Percentiles rank a stretch among this genome's conserved stretches.
phyloP scores from a whole-genome alignment of 2,113 vertebrate species.

The Hiodon tergisus region DNA sequence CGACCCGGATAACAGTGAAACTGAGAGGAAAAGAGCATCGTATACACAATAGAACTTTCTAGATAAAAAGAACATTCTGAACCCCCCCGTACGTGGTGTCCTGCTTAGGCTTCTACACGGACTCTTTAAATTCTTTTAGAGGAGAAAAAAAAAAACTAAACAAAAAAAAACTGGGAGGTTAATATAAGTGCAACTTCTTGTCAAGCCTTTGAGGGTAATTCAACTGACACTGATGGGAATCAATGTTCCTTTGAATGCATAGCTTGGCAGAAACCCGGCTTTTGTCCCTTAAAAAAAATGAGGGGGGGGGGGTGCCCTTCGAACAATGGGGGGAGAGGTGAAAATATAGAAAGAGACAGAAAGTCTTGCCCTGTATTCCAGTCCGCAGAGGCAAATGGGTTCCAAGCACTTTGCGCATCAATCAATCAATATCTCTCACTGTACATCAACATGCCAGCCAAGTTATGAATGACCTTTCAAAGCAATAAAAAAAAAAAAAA shows the following conservation, averaged over 20 bases:
- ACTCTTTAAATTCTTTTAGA: constrained; percentile 40
- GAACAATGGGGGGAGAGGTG: constrained; percentile 89
- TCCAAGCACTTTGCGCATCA: constrained; percentile 99
- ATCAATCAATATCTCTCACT: constrained; percentile 99
- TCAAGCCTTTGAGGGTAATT: constrained; percentile 89
- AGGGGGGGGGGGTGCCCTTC: constrained; percentile 62
- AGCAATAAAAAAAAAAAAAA: constrained; percentile 77
- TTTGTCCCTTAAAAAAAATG: constrained; percentile 81
- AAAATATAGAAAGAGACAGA: constrained; percentile 33
- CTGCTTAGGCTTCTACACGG: constrained; percentile 13
- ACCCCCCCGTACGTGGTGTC: not conserved
- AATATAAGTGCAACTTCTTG: constrained; percentile 84
- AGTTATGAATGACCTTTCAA: constrained; percentile 99
- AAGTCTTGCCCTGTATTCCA: constrained; percentile 59
- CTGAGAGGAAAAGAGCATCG: too few relatives aligned
- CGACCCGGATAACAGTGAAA: too few relatives aligned
- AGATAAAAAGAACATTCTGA: not conserved
- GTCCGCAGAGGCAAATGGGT: constrained; percentile 98
- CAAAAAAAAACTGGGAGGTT: constrained; percentile 70
- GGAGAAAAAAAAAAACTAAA: constrained; percentile 38
- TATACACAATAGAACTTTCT: too few relatives aligned
- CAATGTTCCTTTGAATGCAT: constrained; percentile 91
- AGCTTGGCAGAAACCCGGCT: constrained; percentile 94
- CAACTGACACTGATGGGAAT: constrained; percentile 94
- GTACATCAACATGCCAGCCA: constrained; percentile 91